These are phyloP conservation scores for Galerucella pusilla DNA, from an alignment of 2,888 invertebrate genomes.

Conservation along the genomic window DNA sequence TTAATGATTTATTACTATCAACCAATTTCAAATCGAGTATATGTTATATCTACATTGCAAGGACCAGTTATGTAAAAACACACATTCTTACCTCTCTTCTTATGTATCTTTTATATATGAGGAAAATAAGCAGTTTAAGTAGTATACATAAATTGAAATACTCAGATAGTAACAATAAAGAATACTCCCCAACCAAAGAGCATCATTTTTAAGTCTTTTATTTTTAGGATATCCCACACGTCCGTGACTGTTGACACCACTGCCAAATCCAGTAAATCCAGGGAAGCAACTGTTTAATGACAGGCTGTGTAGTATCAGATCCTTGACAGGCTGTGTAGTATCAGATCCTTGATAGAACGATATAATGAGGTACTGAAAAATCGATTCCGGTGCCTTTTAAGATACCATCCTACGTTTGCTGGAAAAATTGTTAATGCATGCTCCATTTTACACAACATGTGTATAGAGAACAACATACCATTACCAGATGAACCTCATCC, in stretches of 20 bases:
- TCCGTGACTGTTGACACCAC: constrained; percentile 27
- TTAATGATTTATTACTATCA: no score
- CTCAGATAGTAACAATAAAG: no score
- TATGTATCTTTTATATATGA: no score
- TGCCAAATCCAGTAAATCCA: constrained; percentile 14
- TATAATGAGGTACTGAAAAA: constrained; percentile 25
- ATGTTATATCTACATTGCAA: no score
- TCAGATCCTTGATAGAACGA: constrained; percentile 25
- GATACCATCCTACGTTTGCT: constrained; percentile 19
- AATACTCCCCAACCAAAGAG: no score
- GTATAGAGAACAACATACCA: constrained; percentile 18
- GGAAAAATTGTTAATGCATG: constrained; percentile 15
- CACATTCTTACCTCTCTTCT: no score
- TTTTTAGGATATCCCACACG: constrained; percentile 24
- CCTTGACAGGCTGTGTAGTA: no score
- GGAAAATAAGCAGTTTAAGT: no score
- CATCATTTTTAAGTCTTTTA: not conserved
- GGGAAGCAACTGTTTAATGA: constrained; percentile 26
- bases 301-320: constrained; percentile 20
- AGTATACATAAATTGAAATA: no score
- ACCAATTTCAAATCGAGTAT: no score
- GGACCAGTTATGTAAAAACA: no score
- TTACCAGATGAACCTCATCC: constrained; percentile 26
- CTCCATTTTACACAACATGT: constrained; percentile 15
- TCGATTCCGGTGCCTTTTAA: constrained; percentile 20